Conservation (phyloP, 2,113 vertebrate species). For the Gila orcuttii region DNA sequence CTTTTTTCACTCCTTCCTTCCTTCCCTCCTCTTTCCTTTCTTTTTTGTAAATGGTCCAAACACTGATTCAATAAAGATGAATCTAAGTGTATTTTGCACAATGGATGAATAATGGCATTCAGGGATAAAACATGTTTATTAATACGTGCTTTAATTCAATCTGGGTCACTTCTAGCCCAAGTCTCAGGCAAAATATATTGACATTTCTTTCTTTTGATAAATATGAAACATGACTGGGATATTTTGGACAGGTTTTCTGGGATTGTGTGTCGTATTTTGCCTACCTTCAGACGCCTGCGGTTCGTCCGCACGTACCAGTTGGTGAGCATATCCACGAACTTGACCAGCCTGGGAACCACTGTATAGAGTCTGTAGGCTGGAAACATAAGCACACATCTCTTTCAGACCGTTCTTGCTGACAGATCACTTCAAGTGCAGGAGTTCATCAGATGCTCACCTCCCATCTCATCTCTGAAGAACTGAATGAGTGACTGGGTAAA, state of each 20-base stretch:
- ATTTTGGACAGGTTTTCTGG: background rate
- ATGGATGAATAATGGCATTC: background rate
- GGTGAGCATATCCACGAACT: conserved; percentile 95
- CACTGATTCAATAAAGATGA: background rate
- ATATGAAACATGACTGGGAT: background rate
- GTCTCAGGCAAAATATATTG: no score
- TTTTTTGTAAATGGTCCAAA: background rate
- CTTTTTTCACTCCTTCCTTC: no score
- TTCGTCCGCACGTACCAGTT: conserved; percentile 99
- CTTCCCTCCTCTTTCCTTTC: no score
- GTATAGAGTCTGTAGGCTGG: conserved; percentile 93
- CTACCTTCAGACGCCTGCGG: conserved; percentile 93
- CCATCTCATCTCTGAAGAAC: conserved; percentile 95
- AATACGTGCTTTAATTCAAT: no score
- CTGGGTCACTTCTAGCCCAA: no score
- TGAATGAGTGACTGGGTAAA: conserved; percentile 94
- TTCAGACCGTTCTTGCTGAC: background rate
- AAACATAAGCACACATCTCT: conserved; percentile 47
- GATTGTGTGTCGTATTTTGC: conserved; percentile 27
- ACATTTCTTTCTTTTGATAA: background rate
- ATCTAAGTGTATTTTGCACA: background rate
- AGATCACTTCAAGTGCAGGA: background rate
- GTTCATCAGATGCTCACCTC: conserved; percentile 72
- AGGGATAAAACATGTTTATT: background rate
- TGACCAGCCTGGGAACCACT: conserved; percentile 93